A percentile compares a stretch with the other conserved stretches of the same genome.
These are phyloP conservation scores for Tursiops truncatus DNA, from an alignment of 2,113 vertebrate genomes.

Conservation along the genomic window DNA sequence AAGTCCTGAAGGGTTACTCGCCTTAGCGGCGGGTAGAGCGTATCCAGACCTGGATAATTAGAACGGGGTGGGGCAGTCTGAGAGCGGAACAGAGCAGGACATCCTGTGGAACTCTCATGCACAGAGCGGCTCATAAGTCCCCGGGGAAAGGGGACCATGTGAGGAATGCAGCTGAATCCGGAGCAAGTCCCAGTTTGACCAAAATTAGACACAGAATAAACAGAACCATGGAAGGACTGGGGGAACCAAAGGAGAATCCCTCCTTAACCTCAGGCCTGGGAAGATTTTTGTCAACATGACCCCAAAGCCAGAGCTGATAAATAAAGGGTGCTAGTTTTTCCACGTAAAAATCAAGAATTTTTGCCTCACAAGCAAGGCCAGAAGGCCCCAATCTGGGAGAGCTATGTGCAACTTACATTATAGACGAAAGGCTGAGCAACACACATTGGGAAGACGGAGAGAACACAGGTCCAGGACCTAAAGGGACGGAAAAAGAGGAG, in stretches of 20 bases:
- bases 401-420: too few species aligned
- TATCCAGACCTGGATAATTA: background rate
- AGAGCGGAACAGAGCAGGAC: background rate
- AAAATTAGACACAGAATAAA: background rate
- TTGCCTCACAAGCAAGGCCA: too few species aligned
- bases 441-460: background rate
- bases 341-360: too few species aligned
- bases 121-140: background rate
- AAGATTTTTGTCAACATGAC: background rate
- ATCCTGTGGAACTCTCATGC: background rate
- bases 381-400: background rate
- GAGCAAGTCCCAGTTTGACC: too few species aligned
- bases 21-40: background rate
- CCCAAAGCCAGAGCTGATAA: background rate
- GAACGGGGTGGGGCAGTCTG: background rate
- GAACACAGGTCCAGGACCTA: background rate
- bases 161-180: background rate
- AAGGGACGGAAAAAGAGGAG: background rate
- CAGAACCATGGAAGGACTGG: fast-evolving
- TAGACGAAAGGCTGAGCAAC: background rate
- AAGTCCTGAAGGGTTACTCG: background rate
- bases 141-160: too few species aligned
- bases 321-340: background rate
- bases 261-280: background rate
- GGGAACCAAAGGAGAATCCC: background rate